Percentiles rank a stretch among this genome's conserved stretches.
These are phyloP conservation scores for Acrossocheilus fasciatus DNA, from an alignment of 2,797 vertebrate genomes.

Conservation along the genomic window DNA sequence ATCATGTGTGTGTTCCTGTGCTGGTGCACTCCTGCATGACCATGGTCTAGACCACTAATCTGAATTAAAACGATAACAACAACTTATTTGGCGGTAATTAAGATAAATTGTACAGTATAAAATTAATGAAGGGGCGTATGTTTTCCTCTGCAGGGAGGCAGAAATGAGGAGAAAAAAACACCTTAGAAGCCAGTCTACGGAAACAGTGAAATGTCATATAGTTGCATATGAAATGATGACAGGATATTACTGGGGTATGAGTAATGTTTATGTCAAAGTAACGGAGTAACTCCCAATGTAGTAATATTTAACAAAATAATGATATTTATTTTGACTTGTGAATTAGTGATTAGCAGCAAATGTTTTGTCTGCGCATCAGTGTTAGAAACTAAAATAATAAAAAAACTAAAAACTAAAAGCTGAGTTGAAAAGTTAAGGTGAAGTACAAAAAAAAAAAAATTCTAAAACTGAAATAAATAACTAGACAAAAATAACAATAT, in stretches of 20 bases:
- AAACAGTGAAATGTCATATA: neutral
- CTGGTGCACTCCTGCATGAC: constrained; percentile 1
- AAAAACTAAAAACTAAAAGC: neutral
- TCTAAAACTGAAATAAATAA: too few relatives aligned
- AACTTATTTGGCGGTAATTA: constrained; percentile 78
- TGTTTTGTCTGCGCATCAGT: neutral
- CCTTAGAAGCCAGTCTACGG: neutral
- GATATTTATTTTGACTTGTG: neutral
- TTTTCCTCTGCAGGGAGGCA: constrained; percentile 73
- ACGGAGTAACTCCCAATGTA: neutral
- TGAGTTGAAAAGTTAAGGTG: too few relatives aligned
- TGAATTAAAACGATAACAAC: constrained; percentile 75
- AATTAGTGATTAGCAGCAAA: neutral
- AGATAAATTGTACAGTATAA: constrained; percentile 70
- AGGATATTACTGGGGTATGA: neutral
- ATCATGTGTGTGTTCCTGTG: neutral
- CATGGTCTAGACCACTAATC: constrained; percentile 64
- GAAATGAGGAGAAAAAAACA: constrained; percentile 55
- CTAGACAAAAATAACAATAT: too few relatives aligned
- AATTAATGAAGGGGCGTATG: constrained; percentile 76
- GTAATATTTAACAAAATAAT: neutral
- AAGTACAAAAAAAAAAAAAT: too few relatives aligned
- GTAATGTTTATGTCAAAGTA: neutral
- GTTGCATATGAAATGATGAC: neutral
- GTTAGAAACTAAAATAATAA: neutral